Evolutionary conservation across 2,888 invertebrate genomes (phyloP).

Genomic region (Rotaria macrura): DNA sequence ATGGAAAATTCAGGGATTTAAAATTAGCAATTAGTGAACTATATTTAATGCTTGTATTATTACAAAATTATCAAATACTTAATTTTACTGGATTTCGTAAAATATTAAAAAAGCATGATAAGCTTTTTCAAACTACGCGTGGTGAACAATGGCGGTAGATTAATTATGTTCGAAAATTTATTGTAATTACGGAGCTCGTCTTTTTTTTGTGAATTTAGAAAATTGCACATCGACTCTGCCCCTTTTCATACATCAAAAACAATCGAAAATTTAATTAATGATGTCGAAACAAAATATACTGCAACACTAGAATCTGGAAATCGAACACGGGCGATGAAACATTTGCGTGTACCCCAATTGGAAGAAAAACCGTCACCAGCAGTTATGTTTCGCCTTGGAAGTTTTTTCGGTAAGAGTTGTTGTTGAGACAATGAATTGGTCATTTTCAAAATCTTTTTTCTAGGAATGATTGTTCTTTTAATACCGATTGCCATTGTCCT

Average conservation of each 20-base stretch:
- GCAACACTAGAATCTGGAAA: slow-evolving; percentile 68
- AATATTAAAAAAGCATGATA: slow-evolving; percentile 97
- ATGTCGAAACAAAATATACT: slow-evolving; percentile 64
- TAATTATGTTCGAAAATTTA: no score
- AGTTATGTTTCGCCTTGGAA: slow-evolving; percentile 57
- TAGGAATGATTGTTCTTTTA: slow-evolving; percentile 47
- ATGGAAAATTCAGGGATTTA: slow-evolving; percentile 48
- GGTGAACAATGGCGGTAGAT: slow-evolving; percentile 29
- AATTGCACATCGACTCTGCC: slow-evolving; percentile 26
- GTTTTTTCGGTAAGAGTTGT: slow-evolving; percentile 65
- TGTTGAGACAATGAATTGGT: no score
- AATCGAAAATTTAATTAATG: slow-evolving; percentile 83
- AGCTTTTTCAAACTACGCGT: slow-evolving; percentile 46
- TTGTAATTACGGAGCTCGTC: no score
- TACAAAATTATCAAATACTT: slow-evolving; percentile 94
- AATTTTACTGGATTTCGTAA: slow-evolving; percentile 97
- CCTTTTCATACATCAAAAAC: slow-evolving; percentile 62
- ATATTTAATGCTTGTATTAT: slow-evolving; percentile 81
- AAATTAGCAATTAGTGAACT: slow-evolving; percentile 97
- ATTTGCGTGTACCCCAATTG: slow-evolving; percentile 84
- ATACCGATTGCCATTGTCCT: slow-evolving; percentile 19
- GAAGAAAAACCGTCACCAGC: slow-evolving; percentile 65
- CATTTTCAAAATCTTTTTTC: background rate
- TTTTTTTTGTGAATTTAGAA: background rate
- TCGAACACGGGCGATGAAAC: slow-evolving; percentile 90